A percentile compares a stretch with the other conserved stretches of the same genome.
phyloP scores from a whole-genome alignment of 2,888 invertebrate genomes.

The Campoplex nolae region DNA sequence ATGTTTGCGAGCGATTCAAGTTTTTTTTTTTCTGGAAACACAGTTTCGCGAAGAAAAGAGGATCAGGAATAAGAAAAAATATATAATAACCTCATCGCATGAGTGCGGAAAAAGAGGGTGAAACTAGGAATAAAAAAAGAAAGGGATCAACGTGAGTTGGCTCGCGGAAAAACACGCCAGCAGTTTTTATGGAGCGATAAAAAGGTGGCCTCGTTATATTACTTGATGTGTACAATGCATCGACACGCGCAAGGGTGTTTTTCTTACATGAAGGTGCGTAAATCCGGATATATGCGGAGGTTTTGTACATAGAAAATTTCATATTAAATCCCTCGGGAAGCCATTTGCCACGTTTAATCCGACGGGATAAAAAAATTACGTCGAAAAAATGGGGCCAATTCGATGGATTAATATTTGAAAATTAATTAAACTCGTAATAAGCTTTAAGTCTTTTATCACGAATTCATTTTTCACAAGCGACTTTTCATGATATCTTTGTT shows the following conservation, averaged over 20 bases:
- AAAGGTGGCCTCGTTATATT: slow-evolving; percentile 44
- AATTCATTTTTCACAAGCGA: neutral
- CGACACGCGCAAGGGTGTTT: slow-evolving; percentile 43
- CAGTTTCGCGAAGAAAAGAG: slow-evolving; percentile 13
- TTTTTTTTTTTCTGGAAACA: neutral
- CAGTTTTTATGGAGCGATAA: slow-evolving; percentile 57
- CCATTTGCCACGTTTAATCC: neutral
- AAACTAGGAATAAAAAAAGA: slow-evolving; percentile 5
- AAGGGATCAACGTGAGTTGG: slow-evolving; percentile 11
- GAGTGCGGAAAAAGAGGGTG: neutral
- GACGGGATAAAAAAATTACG: neutral
- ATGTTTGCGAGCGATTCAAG: neutral
- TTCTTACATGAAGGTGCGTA: slow-evolving; percentile 46
- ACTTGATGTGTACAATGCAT: slow-evolving; percentile 36
- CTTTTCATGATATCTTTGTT: neutral
- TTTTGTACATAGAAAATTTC: neutral
- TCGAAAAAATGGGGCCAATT: neutral
- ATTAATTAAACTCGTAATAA: neutral
- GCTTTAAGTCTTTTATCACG: neutral
- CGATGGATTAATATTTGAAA: neutral
- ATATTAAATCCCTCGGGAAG: neutral
- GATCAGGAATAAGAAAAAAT: slow-evolving; percentile 22
- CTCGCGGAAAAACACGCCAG: slow-evolving; percentile 39
- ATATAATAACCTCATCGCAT: slow-evolving; percentile 31
- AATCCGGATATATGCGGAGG: neutral